Conservation (phyloP, 2,888 invertebrate species). For the Dromius quadrimaculatus region DNA sequence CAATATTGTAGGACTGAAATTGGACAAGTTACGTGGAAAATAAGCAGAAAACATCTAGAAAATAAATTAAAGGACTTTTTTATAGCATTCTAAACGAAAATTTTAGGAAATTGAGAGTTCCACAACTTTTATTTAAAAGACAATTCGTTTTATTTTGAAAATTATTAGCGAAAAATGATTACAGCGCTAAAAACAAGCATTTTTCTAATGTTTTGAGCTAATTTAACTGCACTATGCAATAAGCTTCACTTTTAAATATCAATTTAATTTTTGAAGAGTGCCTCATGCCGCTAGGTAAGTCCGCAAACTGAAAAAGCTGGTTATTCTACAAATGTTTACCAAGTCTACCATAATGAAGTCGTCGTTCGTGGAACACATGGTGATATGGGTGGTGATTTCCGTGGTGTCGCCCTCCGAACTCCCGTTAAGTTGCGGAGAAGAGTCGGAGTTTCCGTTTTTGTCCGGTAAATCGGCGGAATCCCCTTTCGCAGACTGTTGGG, state of each 20-base stretch:
- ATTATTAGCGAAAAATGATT: not conserved
- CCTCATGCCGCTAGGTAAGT: slow-evolving; percentile 37
- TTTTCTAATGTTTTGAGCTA: no score
- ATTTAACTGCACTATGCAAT: no score
- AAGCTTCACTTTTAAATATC: not conserved
- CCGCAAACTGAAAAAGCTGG: slow-evolving; percentile 42
- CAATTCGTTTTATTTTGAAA: not conserved
- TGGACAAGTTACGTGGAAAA: no score
- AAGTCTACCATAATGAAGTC: slow-evolving; percentile 80
- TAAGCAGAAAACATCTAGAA: no score
- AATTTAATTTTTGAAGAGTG: slow-evolving; percentile 9
- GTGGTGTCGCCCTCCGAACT: slow-evolving; percentile 27
- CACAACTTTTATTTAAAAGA: no score
- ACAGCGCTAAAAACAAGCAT: no score
- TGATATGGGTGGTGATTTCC: slow-evolving; percentile 65
- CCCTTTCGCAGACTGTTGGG: slow-evolving; percentile 52
- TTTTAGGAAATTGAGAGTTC: no score
- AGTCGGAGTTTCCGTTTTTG: slow-evolving; percentile 65
- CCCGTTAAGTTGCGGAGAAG: slow-evolving; percentile 53
- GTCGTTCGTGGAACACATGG: slow-evolving; percentile 70
- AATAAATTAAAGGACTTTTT: no score
- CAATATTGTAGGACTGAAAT: no score
- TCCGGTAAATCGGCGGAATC: slow-evolving; percentile 60
- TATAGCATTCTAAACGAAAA: not conserved
- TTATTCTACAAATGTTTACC: slow-evolving; percentile 68